These are phyloP conservation scores for Panulirus ornatus DNA, from an alignment of 1,140 invertebrate species.

Conservation along the genomic window DNA sequence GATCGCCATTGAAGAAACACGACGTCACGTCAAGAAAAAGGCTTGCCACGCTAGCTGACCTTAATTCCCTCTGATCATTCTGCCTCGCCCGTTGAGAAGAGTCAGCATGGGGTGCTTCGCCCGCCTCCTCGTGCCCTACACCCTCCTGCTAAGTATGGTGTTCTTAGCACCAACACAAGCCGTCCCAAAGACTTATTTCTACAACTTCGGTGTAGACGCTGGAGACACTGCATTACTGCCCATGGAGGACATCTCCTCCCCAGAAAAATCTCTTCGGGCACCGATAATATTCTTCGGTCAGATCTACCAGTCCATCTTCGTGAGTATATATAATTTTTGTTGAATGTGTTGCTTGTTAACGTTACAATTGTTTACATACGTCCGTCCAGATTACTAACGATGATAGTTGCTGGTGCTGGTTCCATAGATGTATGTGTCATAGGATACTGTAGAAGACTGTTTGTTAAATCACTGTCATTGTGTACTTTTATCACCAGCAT, in stretches of 20 bases:
- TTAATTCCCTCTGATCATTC: not conserved
- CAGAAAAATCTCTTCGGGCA: constrained; percentile 58
- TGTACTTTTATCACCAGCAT: too few species aligned
- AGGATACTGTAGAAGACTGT: not conserved
- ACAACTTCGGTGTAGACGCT: constrained; percentile 50
- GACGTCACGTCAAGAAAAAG: too few species aligned
- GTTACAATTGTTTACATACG: not conserved
- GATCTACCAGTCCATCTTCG: constrained; percentile 67
- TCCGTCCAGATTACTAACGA: not conserved
- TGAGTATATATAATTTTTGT: constrained; percentile 53
- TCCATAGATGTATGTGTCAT: not conserved
- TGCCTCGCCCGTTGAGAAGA: not conserved
- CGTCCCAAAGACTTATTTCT: constrained; percentile 61
- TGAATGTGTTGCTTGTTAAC: not conserved
- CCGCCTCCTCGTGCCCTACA: not conserved
- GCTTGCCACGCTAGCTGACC: not conserved
- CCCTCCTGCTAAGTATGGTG: not conserved
- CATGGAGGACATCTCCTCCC: constrained; percentile 67
- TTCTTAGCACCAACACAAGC: constrained; percentile 1
- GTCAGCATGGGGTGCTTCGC: not conserved
- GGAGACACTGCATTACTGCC: constrained; percentile 50
- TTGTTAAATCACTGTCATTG: too few species aligned
- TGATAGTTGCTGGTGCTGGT: not conserved
- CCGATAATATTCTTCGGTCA: constrained; percentile 66
- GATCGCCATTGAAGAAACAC: not conserved